Evolutionary conservation across 2,888 invertebrate species (phyloP).

Genomic region (Pimpla rufipes): DNA sequence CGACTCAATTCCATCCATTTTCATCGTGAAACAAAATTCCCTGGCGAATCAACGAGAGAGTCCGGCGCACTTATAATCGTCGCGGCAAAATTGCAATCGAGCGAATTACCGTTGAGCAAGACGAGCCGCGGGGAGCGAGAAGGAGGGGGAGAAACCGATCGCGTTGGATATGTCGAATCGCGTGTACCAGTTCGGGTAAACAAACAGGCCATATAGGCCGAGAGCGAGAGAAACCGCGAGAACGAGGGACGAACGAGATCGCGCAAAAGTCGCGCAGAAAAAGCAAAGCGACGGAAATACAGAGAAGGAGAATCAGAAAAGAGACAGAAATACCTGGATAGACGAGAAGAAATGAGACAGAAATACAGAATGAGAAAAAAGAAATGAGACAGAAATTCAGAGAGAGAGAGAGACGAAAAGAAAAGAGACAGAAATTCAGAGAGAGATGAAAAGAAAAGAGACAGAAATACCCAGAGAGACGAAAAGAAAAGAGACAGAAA

Average conservation of each 20-base stretch:
- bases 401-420: conserved; percentile 9
- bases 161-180: conserved; percentile 54
- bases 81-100: not conserved
- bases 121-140: conserved; percentile 37
- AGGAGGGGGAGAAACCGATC: conserved; percentile 62
- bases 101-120: conserved; percentile 34
- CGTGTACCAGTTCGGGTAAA: conserved; percentile 59
- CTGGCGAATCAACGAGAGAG: too few relatives aligned
- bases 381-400: not conserved
- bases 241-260: conserved; percentile 59
- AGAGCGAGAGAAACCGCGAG: conserved; percentile 1
- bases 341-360: conserved; percentile 5
- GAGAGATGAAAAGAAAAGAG: too few relatives aligned
- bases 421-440: conserved; percentile 10
- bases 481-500: conserved; percentile 7
- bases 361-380: not conserved
- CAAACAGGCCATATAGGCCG: conserved; percentile 64
- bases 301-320: not conserved
- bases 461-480: conserved; percentile 8
- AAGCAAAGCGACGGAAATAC: not conserved
- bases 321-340: not conserved
- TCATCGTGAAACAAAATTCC: too few relatives aligned
- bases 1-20: too few relatives aligned
- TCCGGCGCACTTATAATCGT: not conserved
- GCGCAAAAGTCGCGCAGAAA: conserved; percentile 48